Conservation (phyloP, 92 coral and sea anemone species). For the Actinostola sp. region DNA sequence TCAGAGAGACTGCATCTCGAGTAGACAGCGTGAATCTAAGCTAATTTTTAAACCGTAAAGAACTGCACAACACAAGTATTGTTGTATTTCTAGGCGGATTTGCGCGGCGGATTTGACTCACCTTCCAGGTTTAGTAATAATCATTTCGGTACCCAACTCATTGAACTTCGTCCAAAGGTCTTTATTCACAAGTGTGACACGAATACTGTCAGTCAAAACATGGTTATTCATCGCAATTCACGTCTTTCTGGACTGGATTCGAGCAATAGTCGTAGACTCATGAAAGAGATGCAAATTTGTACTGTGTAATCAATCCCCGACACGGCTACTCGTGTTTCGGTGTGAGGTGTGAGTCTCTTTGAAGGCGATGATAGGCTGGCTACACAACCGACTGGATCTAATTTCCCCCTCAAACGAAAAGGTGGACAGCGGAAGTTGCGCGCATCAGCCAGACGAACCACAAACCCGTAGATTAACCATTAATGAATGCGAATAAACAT, state of each 20-base stretch:
- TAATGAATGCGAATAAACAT: background rate
- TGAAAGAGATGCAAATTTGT: too few relatives aligned
- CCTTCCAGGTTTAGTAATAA: conserved; percentile 44
- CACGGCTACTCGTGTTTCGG: background rate
- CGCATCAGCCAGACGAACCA: background rate
- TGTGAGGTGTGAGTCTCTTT: background rate
- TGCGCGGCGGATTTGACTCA: conserved; percentile 7
- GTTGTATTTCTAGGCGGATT: background rate
- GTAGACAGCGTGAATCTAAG: too few relatives aligned
- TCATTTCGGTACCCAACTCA: conserved; percentile 41
- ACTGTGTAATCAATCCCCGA: too few relatives aligned
- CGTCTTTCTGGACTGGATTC: background rate
- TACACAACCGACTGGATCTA: background rate
- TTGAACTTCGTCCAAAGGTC: conserved; percentile 39
- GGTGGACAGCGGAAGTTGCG: conserved; percentile 4
- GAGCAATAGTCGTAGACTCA: background rate
- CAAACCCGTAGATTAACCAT: background rate
- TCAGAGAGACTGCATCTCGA: too few relatives aligned
- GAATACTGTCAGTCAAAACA: background rate
- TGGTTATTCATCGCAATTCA: background rate
- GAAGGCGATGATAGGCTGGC: conserved; percentile 2
- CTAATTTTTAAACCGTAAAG: too few relatives aligned
- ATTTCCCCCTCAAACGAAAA: background rate
- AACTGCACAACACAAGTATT: background rate
- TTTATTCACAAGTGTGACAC: conserved; percentile 26